Base-by-base conservation (phyloP, 2,797 vertebrate genomes). In the Eulemur rubriventer region DNA sequence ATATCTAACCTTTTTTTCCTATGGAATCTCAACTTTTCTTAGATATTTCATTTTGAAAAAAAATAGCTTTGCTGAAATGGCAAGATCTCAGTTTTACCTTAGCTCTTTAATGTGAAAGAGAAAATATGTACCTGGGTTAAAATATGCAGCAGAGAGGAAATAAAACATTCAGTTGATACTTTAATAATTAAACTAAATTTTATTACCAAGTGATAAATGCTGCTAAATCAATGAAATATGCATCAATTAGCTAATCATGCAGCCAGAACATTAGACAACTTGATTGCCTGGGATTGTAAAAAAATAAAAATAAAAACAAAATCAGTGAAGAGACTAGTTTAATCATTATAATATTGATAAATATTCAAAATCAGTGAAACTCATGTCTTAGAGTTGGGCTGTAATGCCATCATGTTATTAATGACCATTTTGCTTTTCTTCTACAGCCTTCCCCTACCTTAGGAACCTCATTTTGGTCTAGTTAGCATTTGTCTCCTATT, bases 181-280 rank as follows among this genome's bases (percentile, higher is more conserved):
- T 96, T 91, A 96, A 96, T 98, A 98, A 97, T 96, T 85, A 88
- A 78, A 38, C 63, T 76, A 69, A 46, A 81, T 97, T 1, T 97
- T 96, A 20, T 24, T 20, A 17, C 22, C 91, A 67, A 82, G 91
- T 97, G 33, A 94, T 43, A 91, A 82, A 72, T 92, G 35, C 59
- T 8, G 33, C 67, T 89, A 92, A 96, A 96, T 70, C 0, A 94
- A 63, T 79, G 43, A 96, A 97, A 96, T 96, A 82, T 96, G 94
- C 93, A 95, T 96, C 6, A 0, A 35, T 46, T 94, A 97, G 52
- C 30, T 95, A 67, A 41, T 95, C 94, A 59, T 4, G 7, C 88
- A 78, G 75, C 52, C 85, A 73, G 87, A 79, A 87, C 80, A 92
- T 97, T 69, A 30, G 69, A 57, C 80, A 78, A 63, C 75, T 48